A percentile compares a stretch with the other conserved stretches of the same genome.
These are phyloP conservation scores for Athetis lepigone DNA, from an alignment of 2,888 invertebrate genomes.

Conservation along the genomic window DNA sequence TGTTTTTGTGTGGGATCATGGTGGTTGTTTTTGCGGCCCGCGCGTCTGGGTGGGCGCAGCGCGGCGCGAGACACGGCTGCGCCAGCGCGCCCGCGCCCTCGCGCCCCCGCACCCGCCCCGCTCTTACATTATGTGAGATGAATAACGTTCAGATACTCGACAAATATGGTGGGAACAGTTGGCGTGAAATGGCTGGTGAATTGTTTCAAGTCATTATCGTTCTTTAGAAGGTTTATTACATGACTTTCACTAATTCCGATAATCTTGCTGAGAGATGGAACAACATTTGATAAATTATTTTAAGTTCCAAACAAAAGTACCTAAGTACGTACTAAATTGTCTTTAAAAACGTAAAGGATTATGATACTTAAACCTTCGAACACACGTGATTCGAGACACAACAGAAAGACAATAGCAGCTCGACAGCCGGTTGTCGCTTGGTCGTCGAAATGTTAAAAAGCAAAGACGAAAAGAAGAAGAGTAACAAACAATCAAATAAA, in stretches of 20 bases:
- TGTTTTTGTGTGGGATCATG: slow-evolving; percentile 87
- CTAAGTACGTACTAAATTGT: too few species aligned
- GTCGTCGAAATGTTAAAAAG: too few species aligned
- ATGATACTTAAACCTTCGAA: too few species aligned
- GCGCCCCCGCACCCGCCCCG: slow-evolving; percentile 47
- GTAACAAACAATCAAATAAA: too few species aligned
- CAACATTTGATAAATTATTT: too few species aligned
- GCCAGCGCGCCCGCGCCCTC: slow-evolving; percentile 72
- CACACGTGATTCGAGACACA: too few species aligned
- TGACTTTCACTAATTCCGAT: slow-evolving; percentile 14
- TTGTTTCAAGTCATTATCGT: slow-evolving; percentile 75
- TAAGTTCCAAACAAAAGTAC: neutral
- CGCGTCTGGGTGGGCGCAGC: slow-evolving; percentile 85
- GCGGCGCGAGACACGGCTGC: slow-evolving; percentile 86
- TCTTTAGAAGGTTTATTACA: slow-evolving; percentile 47
- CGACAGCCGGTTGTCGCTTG: too few species aligned
- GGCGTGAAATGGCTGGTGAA: slow-evolving; percentile 81
- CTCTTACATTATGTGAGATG: slow-evolving; percentile 80
- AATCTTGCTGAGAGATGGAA: neutral
- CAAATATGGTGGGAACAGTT: slow-evolving; percentile 80
- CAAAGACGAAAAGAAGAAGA: too few species aligned
- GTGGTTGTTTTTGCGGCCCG: slow-evolving; percentile 81
- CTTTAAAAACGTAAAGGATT: too few species aligned
- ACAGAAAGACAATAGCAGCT: too few species aligned
- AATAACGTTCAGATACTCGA: slow-evolving; percentile 70